Base-by-base conservation (phyloP, 2,888 invertebrate genomes). In the Theretra japonica region DNA sequence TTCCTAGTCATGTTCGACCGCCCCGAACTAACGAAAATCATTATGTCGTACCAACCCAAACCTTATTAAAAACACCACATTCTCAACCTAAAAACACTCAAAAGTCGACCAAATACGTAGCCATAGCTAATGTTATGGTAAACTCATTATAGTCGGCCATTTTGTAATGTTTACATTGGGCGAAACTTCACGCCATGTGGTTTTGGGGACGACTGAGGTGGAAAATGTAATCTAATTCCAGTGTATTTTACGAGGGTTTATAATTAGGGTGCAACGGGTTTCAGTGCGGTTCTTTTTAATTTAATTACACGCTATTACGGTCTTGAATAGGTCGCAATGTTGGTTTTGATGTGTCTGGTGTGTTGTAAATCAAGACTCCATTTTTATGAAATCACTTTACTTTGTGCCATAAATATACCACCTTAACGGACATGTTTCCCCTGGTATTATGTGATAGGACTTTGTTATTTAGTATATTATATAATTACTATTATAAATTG, bases 141-240 rank as follows among this genome's bases (percentile, higher is more conserved):
- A 72, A 65, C 41, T 75, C 71, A 79, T 74, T 76, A 79, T 11
- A 56, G 72, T 75, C 87, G 78, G 91, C 91, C 92, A 91, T 92
- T 84, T 91, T 92, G 88, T 76, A 79, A 81, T 90, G 87, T 90
- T 90, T 90, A 88, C 87, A 81, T 88, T 83, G 79, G 77, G 74
- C 78, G 82, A 80, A 73, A 82, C 83, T 88, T 89, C 87, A 90
- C 90, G 92, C 81, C 82, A 77, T 76, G 83, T 79, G 82, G 81
- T 81, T 80, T 78, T 65, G 80, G 80, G 82, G 83, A 81, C 78
- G 83, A 82, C 77, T 79, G 83, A 77, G 79, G 85, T 83, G 82
- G 84, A 86, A 88, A 86, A 88, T 82, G 80, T 89, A 87, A 90
- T 92, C 86, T 86, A 89, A 91, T 90, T 90, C 65, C 48, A 65